Evolutionary conservation across 2,888 invertebrate genomes (phyloP).

Genomic region (Cheilosia variabilis): DNA sequence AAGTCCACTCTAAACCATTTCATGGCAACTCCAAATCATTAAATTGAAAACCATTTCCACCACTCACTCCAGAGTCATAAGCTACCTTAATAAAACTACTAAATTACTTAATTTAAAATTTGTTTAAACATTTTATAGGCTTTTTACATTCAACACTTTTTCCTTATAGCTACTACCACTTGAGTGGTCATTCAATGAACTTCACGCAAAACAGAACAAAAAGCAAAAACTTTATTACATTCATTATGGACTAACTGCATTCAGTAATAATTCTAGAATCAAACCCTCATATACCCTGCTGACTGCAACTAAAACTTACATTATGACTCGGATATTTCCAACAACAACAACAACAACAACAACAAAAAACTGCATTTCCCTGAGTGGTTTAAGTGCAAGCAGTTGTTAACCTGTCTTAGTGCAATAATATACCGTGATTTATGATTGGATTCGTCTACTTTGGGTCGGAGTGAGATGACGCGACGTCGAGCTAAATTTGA

Average conservation of each 20-base stretch:
- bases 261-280: conserved; percentile 60
- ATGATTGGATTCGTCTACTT: conserved; percentile 62
- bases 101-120: conserved; percentile 32
- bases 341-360: conserved; percentile 44
- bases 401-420: conserved; percentile 72
- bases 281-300: conserved; percentile 8
- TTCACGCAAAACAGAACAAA: conserved; percentile 1
- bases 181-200: conserved; percentile 31
- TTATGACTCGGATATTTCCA: conserved; percentile 62
- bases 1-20: too few relatives aligned
- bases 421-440: conserved; percentile 72
- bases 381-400: conserved; percentile 73
- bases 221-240: conserved; percentile 52
- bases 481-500: conserved; percentile 39
- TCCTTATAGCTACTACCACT: conserved; percentile 42
- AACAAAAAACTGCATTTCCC: conserved; percentile 20
- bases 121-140: conserved; percentile 32
- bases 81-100: background rate
- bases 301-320: conserved; percentile 48
- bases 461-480: conserved; percentile 27
- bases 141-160: conserved; percentile 47
- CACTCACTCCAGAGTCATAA: background rate
- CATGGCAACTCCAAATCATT: too few relatives aligned
- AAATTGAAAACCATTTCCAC: background rate
- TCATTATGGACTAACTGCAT: conserved; percentile 67